Conservation (phyloP, 2,797 vertebrate genomes). For the Amblyraja radiata region DNA sequence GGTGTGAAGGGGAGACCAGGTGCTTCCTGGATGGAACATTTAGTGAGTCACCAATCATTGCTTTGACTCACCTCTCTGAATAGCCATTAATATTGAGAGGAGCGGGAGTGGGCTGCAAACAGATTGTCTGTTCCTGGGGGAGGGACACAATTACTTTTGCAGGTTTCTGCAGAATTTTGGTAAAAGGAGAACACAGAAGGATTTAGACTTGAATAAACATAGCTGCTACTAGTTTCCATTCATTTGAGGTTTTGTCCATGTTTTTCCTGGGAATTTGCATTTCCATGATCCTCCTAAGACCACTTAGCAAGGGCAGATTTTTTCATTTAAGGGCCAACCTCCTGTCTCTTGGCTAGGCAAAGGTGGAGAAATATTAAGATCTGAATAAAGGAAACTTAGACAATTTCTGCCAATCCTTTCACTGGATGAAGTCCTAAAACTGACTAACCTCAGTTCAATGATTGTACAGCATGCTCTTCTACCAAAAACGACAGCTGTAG, state of each 20-base stretch:
- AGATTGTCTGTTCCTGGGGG: background rate
- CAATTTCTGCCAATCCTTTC: background rate
- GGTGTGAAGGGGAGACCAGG: background rate
- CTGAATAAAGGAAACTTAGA: background rate
- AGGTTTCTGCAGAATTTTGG: background rate
- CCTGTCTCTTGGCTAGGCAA: background rate
- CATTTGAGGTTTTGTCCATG: background rate
- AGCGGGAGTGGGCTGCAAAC: background rate
- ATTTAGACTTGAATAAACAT: background rate
- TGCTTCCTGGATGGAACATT: background rate
- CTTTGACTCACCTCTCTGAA: background rate
- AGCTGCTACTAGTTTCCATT: background rate
- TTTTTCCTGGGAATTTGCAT: background rate
- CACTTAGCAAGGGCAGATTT: background rate
- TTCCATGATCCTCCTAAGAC: background rate
- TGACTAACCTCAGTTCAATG: background rate
- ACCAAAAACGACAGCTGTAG: background rate
- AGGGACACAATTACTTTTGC: background rate
- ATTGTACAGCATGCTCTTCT: background rate
- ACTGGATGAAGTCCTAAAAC: background rate
- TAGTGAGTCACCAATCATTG: background rate
- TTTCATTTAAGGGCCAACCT: background rate
- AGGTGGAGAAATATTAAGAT: background rate
- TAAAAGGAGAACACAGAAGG: background rate
- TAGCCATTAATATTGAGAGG: background rate